Percentiles rank a stretch among this genome's conserved stretches.
Conservation (phyloP, 2,888 invertebrate species). For the Chrysolina haemoptera region DNA sequence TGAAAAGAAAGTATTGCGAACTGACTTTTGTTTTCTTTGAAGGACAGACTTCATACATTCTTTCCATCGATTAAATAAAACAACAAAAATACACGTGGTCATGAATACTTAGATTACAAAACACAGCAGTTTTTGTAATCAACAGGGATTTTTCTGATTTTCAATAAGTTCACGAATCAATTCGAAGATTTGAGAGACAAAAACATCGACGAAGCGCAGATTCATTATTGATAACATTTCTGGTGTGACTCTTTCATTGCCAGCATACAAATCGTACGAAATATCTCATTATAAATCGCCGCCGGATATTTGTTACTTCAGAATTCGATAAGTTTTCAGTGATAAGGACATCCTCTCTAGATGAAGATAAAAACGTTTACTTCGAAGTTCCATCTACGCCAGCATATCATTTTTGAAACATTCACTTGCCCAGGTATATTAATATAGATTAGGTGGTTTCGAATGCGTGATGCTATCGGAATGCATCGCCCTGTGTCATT, state of each 20-base stretch:
- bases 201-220: neutral
- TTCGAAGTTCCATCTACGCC: conserved; percentile 15
- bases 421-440: conserved; percentile 35
- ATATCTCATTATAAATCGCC: conserved; percentile 24
- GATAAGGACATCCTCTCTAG: conserved; percentile 64
- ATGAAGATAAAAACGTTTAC: conserved; percentile 58
- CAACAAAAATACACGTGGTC: no score
- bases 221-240: neutral
- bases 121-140: no score
- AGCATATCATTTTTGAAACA: conserved; percentile 11
- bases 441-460: conserved; percentile 38
- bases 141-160: neutral
- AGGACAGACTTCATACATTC: no score
- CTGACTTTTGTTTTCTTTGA: no score
- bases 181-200: neutral
- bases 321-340: conserved; percentile 62
- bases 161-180: neutral
- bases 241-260: neutral
- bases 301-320: conserved; percentile 37
- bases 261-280: conserved; percentile 4
- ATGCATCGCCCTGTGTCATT: conserved; percentile 64
- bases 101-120: no score
- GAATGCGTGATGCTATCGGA: conserved; percentile 50
- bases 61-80: no score
- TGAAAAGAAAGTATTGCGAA: no score